phyloP scores from a whole-genome alignment of 1,140 invertebrate species.

The Drosophila simulans region DNA sequence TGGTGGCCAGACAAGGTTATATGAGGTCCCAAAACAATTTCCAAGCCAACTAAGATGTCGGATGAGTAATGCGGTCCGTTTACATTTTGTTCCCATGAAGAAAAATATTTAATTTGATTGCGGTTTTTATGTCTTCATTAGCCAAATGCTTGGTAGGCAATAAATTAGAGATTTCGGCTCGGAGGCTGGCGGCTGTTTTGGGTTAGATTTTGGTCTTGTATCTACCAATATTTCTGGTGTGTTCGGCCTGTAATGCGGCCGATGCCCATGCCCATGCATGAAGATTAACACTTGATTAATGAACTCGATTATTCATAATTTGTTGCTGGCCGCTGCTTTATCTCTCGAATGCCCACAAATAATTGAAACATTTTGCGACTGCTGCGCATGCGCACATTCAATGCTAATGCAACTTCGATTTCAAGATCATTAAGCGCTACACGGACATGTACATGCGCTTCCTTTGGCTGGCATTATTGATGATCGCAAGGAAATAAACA shows the following conservation, averaged over 20 bases:
- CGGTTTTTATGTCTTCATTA: conserved; percentile 83
- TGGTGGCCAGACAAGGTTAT: conserved; percentile 53
- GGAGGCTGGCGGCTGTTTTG: conserved; percentile 35
- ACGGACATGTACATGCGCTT: conserved; percentile 77
- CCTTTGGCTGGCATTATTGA: conserved; percentile 76
- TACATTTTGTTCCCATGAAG: conserved; percentile 79
- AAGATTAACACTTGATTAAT: conserved; percentile 80
- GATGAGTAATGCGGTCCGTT: conserved; percentile 68
- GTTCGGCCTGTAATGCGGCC: conserved; percentile 46
- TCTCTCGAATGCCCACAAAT: conserved; percentile 47
- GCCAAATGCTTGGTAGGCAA: conserved; percentile 75
- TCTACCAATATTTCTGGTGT: conserved; percentile 37
- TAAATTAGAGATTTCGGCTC: conserved; percentile 74
- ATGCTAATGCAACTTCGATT: conserved; percentile 78
- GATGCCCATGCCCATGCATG: conserved; percentile 25
- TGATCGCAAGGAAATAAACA: conserved; percentile 32
- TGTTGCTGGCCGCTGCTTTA: conserved; percentile 46
- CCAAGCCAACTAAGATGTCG: conserved; percentile 13
- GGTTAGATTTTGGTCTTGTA: conserved; percentile 26
- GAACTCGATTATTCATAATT: conserved; percentile 78
- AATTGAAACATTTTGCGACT: conserved; percentile 77
- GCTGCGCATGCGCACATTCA: conserved; percentile 47
- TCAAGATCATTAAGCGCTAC: conserved; percentile 77
- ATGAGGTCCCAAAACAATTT: conserved; percentile 4
- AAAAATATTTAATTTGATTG: conserved; percentile 83